Base-by-base conservation (phyloP, 1,140 invertebrate species). In the Zaprionus nigranus region DNA sequence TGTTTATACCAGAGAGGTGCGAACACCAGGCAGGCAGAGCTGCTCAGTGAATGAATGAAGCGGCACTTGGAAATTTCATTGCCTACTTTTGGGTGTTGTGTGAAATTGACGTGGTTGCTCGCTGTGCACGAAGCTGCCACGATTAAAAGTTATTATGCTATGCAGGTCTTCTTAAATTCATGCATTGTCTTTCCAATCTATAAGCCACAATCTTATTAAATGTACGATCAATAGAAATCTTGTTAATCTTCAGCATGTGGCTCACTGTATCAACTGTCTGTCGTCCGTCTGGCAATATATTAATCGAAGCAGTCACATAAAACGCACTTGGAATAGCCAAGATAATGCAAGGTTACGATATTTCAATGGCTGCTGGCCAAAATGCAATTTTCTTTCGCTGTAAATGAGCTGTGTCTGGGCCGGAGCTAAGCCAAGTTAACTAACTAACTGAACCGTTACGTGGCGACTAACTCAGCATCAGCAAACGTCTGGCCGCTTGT, bases 361-460 rank as follows among this genome's bases (percentile, higher is more conserved):
- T 51, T 51, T 51, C 46, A 22, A 51, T 51, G 46, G 46, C 46
- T 20, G 43, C 46, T 51, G 46, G 46, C 46, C 46, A 51, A 51
- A 46, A 51, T 51, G 46, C 46, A 51, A 51, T 51, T 51, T 51
- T 51, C 46, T 24, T 20, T 20, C 20, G 46, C 46, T 54, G 75
- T 56, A 65, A 82, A 78, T 82, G 69, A 80, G 63, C 38, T 11
- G 34, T 20, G 43, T 24, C 28, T 58, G 40, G 4, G 56, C 20
- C 5, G 15, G 4, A 17, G 13, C 28, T 62, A 54, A 75, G 58
- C 82, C 79, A 66, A 81, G 75, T 80, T 78, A 83, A 80, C 81
- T 86, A 87, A 87, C 83, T 78, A 75, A 77, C 77, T 62, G 51
- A 66, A 78, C 30, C 58, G 72, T 20, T n/a, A 54, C 43, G 51